Evolutionary conservation across 2,888 invertebrate species (phyloP).

Genomic region (Cantharis rufa): DNA sequence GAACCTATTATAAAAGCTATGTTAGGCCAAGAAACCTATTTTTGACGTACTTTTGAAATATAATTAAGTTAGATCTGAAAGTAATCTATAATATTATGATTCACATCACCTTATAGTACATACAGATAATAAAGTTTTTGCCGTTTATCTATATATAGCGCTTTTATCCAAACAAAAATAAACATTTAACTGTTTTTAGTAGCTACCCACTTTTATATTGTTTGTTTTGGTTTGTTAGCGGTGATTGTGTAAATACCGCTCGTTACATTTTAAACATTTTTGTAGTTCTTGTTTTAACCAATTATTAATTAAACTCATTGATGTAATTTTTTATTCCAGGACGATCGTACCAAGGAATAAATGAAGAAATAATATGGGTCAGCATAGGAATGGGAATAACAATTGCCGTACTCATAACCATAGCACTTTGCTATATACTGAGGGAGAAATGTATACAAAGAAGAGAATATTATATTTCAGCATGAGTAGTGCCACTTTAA

Average conservation of each 20-base stretch:
- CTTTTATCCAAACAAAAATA: not conserved
- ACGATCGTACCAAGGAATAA: slow-evolving; percentile 80
- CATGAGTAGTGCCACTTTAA: slow-evolving; percentile 59
- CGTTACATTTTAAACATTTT: not conserved
- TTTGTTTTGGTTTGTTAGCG: not conserved
- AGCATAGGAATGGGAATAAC: slow-evolving; percentile 86
- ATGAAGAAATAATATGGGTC: slow-evolving; percentile 88
- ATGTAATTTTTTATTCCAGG: slow-evolving; percentile 58
- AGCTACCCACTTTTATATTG: not conserved
- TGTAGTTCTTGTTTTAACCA: not conserved
- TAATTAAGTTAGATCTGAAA: too few species aligned
- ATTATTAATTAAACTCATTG: not conserved
- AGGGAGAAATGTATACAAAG: slow-evolving; percentile 80
- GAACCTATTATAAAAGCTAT: too few species aligned
- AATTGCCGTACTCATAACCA: slow-evolving; percentile 78
- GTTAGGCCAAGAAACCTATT: too few species aligned
- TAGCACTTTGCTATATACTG: slow-evolving; percentile 81
- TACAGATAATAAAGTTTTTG: too few species aligned
- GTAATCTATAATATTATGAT: too few species aligned
- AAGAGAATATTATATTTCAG: slow-evolving; percentile 72
- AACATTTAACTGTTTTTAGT: not conserved
- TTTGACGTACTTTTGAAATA: too few species aligned
- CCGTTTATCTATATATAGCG: too few species aligned
- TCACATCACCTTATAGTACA: too few species aligned
- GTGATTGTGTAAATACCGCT: not conserved